These are phyloP conservation scores for Mimachlamys varia DNA, from an alignment of 2,888 invertebrate species.

Conservation along the genomic window DNA sequence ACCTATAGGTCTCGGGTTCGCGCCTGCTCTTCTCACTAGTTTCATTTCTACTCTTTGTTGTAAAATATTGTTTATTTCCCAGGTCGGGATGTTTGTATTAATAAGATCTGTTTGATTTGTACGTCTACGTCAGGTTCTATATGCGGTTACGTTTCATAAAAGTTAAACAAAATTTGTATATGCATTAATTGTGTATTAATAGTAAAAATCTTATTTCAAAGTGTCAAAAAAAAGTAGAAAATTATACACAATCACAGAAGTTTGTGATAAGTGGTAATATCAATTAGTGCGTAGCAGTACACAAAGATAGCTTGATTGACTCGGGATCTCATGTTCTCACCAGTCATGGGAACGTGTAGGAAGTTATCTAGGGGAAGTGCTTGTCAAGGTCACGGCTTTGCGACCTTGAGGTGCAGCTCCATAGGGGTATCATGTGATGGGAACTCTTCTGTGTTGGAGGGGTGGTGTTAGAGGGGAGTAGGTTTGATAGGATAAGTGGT, in stretches of 20 bases:
- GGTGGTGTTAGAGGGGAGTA: background rate
- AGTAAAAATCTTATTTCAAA: too few relatives aligned
- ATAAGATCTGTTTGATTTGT: too few relatives aligned
- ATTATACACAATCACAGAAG: background rate
- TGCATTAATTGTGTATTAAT: too few relatives aligned
- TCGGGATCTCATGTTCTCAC: background rate
- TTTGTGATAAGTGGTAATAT: background rate
- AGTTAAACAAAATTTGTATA: too few relatives aligned
- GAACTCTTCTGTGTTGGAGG: background rate
- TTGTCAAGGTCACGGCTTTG: background rate
- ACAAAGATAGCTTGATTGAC: background rate
- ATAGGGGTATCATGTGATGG: slow-evolving; percentile 25
- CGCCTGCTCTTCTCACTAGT: too few relatives aligned
- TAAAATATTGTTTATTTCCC: too few relatives aligned
- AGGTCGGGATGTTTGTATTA: too few relatives aligned
- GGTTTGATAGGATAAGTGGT: background rate
- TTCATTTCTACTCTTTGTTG: too few relatives aligned
- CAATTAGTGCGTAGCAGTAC: background rate
- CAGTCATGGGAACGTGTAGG: background rate
- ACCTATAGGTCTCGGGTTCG: too few relatives aligned
- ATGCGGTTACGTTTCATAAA: too few relatives aligned
- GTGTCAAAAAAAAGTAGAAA: too few relatives aligned
- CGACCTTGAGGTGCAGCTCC: background rate
- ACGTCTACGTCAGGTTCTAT: too few relatives aligned
- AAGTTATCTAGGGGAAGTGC: background rate